Base-by-base conservation (phyloP, 2,797 vertebrate species). In the Galaxias olidus region DNA sequence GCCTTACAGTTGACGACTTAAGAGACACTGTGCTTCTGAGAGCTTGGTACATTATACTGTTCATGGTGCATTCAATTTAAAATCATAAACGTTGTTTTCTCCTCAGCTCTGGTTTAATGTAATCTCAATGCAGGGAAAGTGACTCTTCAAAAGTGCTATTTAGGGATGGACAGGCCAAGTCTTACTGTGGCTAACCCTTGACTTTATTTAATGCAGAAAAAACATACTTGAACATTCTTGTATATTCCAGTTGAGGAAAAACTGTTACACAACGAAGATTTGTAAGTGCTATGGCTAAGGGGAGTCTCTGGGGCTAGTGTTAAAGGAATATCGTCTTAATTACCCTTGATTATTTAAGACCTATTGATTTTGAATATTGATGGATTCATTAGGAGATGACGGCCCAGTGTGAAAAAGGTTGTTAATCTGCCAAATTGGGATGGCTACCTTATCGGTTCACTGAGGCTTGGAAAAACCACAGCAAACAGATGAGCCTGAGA, bases 61-160 rank as follows among this genome's bases (percentile, higher is more conserved):
- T 87, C 68, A 84, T 76, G 44, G 66, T 58, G 62, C 53, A 30
- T 84, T 82, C 74, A 73, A 65, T 55, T 67, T 51, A 69, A 77
- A 59, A 77, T 72, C 63, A 75, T 59, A 41, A 76, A 78, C 44
- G 60, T 73, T 71, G 61, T 53, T 60, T 46, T 59, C 69, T 59
- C 53, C 51, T 52, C 14, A 45, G 65, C 52, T 49, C 17, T 15
- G 56, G 53, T 65, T 71, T 66, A 76, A 77, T 75, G n/a, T 76
- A 75, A 77, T 76, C 59, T 58, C 54, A 53, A 69, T 63, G 74
- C 55, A 69, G 76, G 72, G 61, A 40, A 63, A 66, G 61, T 55
- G 71, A 69, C 63, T 81, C 59, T 64, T 49, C 42, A 73, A 69
- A 84, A 57, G 63, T 8, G 58, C 55, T 50, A 60, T 74, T 57